phyloP scores from a whole-genome alignment of 2,888 invertebrate species.

The Dusona sp. region DNA sequence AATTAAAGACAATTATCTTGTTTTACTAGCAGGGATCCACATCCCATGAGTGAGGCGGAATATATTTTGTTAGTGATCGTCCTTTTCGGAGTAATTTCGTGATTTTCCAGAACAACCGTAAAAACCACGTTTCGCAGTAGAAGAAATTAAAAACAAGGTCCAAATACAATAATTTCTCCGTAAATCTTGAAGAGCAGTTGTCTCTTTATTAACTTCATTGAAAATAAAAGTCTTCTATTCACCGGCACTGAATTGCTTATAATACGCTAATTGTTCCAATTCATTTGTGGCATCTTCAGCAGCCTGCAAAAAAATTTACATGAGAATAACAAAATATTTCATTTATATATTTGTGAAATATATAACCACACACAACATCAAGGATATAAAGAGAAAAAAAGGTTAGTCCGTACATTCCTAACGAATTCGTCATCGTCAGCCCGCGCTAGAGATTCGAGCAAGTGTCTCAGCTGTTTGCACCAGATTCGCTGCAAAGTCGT shows the following conservation, averaged over 20 bases:
- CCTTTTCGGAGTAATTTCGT: no score
- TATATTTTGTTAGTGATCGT: no score
- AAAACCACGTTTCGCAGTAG: no score
- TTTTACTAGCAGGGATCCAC: no score
- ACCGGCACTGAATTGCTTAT: constrained; percentile 72
- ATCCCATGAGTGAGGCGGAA: no score
- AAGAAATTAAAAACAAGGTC: no score
- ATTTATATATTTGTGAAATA: no score
- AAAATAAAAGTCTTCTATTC: constrained; percentile 40
- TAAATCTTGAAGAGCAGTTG: no score
- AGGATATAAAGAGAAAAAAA: constrained; percentile 7
- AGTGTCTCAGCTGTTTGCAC: constrained; percentile 87
- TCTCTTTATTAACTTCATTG: no score
- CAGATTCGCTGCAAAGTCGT: constrained; percentile 88
- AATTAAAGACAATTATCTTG: background rate
- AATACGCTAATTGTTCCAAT: constrained; percentile 85
- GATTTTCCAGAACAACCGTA: no score
- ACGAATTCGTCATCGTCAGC: constrained; percentile 88
- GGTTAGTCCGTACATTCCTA: constrained; percentile 84
- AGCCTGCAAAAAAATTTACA: constrained; percentile 81
- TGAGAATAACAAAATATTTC: background rate
- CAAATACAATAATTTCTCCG: no score
- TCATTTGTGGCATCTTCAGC: constrained; percentile 87
- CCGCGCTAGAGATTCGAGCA: constrained; percentile 87
- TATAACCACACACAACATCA: background rate